Base-by-base conservation (phyloP, 1,140 invertebrate genomes). In the Ridgeia piscesae region DNA sequence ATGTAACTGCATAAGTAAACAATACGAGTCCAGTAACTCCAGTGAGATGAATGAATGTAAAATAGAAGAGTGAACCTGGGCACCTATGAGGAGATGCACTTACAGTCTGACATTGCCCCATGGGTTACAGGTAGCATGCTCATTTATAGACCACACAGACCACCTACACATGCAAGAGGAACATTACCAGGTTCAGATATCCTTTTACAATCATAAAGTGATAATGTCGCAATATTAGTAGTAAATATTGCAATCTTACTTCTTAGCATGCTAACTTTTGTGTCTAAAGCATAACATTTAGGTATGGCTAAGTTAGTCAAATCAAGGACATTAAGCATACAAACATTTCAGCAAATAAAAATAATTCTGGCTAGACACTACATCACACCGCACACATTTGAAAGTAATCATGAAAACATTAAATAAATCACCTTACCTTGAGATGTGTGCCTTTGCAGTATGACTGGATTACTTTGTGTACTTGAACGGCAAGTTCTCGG, bases 401-500 rank as follows among this genome's bases (percentile, higher is more conserved):
- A 8, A 77, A 21, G 6, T 77, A 21, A 4, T 21, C 58, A 77
- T 42, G 42, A 6, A n/a, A n/a, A 42, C 42, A 42, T 42, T 42
- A 42, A 91, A 91, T 33, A 91, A 91, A 35, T 27, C 6, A 92
- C n/a, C 91, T 91, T 93, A 98, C 97, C 95, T 97, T 97, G 0
- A 99, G 95, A 91, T 97, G 96, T 11, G 98, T 98, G 48, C 97
- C 97, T 93, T 96, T 96, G 92, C 97, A 97, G 95, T 98, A 98
- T 31, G 96, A 97, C 93, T 97, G 96, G 94, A 99, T 98, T 1
- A 99, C 98, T 95, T 97, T 97, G 94, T 97, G 97, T 31, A 99
- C 98, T 96, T 99, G 99, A 9, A 97, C 95, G 0, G 99, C 99
- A 91, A 99, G 96, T 96, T 99, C 98, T 95, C 98, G 97, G 0